These are phyloP conservation scores for Phocoena phocoena DNA, from an alignment of 2,113 vertebrate species.

Conservation along the genomic window DNA sequence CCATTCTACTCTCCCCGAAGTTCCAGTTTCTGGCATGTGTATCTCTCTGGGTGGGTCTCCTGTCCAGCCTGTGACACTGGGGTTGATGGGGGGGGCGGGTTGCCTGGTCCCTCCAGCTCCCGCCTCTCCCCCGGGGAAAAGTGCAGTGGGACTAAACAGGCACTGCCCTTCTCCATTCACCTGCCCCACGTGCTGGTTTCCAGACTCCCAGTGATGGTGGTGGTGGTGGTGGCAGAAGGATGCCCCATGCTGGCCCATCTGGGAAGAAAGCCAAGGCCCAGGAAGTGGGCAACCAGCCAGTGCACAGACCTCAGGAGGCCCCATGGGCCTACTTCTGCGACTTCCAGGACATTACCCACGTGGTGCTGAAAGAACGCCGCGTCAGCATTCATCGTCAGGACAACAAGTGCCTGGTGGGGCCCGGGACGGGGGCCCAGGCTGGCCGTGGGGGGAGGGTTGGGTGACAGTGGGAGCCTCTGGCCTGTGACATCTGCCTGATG, in stretches of 20 bases:
- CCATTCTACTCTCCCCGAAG: background rate
- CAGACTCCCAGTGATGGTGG: background rate
- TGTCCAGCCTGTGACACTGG: background rate
- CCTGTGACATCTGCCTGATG: background rate
- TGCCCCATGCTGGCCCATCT: background rate
- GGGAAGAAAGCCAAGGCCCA: conserved; percentile 60
- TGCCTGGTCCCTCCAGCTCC: background rate
- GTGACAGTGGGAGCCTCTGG: rapidly evolving
- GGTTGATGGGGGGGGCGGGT: no score
- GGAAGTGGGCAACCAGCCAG: background rate
- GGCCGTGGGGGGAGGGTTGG: no score
- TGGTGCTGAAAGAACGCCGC: conserved; percentile 83
- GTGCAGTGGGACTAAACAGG: no score
- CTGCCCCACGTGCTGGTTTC: background rate
- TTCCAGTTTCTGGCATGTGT: background rate
- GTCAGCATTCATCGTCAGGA: conserved; percentile 91
- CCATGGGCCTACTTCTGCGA: conserved; percentile 90
- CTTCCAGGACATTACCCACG: conserved; percentile 93
- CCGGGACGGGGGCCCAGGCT: rapidly evolving
- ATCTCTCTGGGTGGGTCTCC: background rate
- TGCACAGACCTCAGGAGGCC: background rate
- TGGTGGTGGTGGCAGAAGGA: rapidly evolving
- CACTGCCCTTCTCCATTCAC: no score
- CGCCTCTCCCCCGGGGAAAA: background rate
- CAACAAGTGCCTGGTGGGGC: conserved; percentile 91